Base-by-base conservation (phyloP, 2,888 invertebrate species). In the Plebejus argus region DNA sequence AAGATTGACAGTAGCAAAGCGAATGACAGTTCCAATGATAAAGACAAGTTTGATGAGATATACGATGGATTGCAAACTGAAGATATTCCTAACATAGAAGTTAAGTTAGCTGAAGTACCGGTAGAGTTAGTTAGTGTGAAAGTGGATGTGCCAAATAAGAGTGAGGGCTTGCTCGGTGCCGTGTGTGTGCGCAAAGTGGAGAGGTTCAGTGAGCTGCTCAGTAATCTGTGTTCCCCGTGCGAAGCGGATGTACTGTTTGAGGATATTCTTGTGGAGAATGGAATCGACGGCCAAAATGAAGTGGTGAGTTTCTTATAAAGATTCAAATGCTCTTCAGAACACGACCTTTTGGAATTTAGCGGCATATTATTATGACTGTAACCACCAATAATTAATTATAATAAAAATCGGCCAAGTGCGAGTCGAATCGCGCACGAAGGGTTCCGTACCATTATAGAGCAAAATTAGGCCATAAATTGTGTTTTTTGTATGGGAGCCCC, bases 111-210 rank as follows among this genome's bases (percentile, higher is more conserved):
- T 72, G 80, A 80, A 33, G 74, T 79, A 79, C 74, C 79, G 78
- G 78, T 81, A 10, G 70, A 77, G 20, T 1, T 20, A 28, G 56
- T 58, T 61, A 77, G 83, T 82, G 86, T 88, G 83, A 86, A 85
- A 80, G 81, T 88, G 86, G 87, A 89, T 88, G 91, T 91, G 91
- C 91, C 91, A 86, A 90, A 85, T 83, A 86, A 84, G 81, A 83
- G 86, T 78, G 90, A 89, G 80, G 90, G 91, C 23, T 87, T 92
- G 82, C 85, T 93, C 81, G 92, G 91, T 81, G 93, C 90, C 78
- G 93, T 91, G 86, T 94, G 94, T 92, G 93, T 94, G 82, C 89
- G 91, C 79, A 93, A 91, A 93, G 94, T 94, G 85, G 93, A 93
- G 88, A 90, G 89, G 82, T 94, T 94, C 83, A 94, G 94, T 93